Base-by-base conservation (phyloP, 2,888 invertebrate genomes). In the Coremacera marginata region DNA sequence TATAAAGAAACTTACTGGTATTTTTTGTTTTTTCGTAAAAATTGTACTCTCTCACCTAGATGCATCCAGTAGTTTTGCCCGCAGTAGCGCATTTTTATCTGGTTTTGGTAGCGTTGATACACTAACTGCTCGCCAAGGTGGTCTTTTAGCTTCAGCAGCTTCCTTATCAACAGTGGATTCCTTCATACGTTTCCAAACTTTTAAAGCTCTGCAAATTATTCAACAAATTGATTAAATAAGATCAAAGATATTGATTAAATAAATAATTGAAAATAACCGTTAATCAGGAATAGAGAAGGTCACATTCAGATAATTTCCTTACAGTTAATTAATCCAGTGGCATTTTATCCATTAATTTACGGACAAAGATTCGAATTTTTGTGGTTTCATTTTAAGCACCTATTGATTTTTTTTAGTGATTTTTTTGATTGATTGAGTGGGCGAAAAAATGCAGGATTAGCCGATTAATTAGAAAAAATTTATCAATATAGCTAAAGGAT, bases 71-170 rank as follows among this genome's bases (percentile, higher is more conserved):
- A 89, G 82, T 80, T 89, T 89, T 7, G 89, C 89, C 11, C 87
- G 84, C 0, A 89, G 80, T 14, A 89, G 62, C 0, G 89, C 89
- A 84, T 85, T 89, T 80, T 88, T 89, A 71, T 89, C 89, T 8
- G 88, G 87, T 77, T 89, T 88, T 0, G 88, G 82, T 7, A 88
- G 82, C 19, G 88, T 88, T 27, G 89, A 88, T 31, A 87, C 83
- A 63, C 88, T 88, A 27, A 88, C 88, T 49, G 89, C 86, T 16
- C 88, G 84, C 89, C 89, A 89, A 65, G 89, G 89, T 22, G 89
- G 89, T n/a, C 88, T 83, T 76, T 88, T 88, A 1, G 84, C 84
- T 49, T 89, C 89, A 68, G 80, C 82, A 52, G 87, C 87, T 76
- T 84, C 80, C n/a, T 78, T 80, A 1, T 84, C 83, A 65, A 81